Conservation (phyloP, 1,140 invertebrate species). For the Heliconius congener region DNA sequence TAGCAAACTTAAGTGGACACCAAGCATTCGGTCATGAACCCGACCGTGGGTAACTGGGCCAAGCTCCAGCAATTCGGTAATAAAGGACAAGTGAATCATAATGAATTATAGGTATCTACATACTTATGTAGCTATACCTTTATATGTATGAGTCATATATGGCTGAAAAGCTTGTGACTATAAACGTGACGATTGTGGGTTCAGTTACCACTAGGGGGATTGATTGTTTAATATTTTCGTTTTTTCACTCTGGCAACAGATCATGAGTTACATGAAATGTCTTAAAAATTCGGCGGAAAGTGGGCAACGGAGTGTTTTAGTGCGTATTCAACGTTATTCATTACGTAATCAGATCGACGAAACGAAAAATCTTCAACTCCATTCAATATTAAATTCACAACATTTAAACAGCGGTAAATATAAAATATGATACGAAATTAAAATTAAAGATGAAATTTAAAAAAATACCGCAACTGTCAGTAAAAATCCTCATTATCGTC, state of each 20-base stretch:
- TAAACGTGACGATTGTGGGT: too few species aligned
- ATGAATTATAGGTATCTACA: neutral
- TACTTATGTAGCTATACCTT: neutral
- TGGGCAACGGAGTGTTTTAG: too few species aligned
- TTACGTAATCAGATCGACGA: neutral
- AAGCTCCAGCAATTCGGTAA: conserved; percentile 15
- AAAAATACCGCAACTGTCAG: conserved; percentile 9
- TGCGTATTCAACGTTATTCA: neutral
- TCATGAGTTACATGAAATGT: too few species aligned
- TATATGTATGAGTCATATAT: neutral
- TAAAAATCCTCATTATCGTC: conserved; percentile 5
- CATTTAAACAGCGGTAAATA: neutral
- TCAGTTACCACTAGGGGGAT: too few species aligned
- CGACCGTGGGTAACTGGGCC: conserved; percentile 29
- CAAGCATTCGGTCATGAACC: conserved; percentile 23
- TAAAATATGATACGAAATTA: conserved; percentile 1
- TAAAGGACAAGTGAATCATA: conserved; percentile 11
- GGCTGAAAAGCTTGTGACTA: too few species aligned
- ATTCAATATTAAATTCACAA: neutral
- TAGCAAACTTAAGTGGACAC: neutral
- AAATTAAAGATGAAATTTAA: conserved; percentile 4
- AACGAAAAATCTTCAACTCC: neutral
- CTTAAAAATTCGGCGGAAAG: too few species aligned
- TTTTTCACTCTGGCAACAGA: too few species aligned
- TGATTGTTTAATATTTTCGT: too few species aligned